Evolutionary conservation across 1,140 invertebrate species (phyloP).

Genomic region (Rhagoletis zephyria): DNA sequence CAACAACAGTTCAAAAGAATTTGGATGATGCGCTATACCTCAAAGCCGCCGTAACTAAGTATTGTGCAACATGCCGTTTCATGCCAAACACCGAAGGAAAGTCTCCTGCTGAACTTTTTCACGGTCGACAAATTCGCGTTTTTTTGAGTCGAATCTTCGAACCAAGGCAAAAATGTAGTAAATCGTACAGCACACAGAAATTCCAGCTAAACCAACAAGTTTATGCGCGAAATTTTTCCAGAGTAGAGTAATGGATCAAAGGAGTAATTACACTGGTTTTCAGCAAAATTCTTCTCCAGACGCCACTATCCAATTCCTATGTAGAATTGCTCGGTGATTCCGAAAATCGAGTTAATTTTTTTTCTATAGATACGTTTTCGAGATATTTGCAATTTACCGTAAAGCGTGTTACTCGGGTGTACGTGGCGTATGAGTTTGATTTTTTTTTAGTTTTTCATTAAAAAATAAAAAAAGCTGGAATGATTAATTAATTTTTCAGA

Average conservation of each 20-base stretch:
- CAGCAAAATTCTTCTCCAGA: too few species aligned
- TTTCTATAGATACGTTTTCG: too few species aligned
- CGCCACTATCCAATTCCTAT: too few species aligned
- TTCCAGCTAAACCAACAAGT: background rate
- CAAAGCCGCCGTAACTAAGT: constrained; percentile 17
- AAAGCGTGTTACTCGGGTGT: too few species aligned
- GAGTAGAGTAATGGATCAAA: background rate
- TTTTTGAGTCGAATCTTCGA: background rate
- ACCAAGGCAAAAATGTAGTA: background rate
- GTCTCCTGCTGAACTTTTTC: background rate
- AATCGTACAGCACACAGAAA: background rate
- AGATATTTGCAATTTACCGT: too few species aligned
- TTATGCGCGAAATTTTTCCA: background rate
- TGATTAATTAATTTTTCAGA: too few species aligned
- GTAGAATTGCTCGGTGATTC: too few species aligned
- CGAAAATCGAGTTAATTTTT: too few species aligned
- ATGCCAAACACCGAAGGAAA: background rate
- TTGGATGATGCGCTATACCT: background rate
- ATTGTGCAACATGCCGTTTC: background rate
- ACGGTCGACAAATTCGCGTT: constrained; percentile 4
- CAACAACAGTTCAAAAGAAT: constrained; percentile 39
- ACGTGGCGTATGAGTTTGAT: too few species aligned
- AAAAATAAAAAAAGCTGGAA: too few species aligned
- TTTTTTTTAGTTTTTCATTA: too few species aligned
- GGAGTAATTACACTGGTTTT: background rate